These are phyloP conservation scores for Leptopilina drosophilae DNA, from an alignment of 2,888 invertebrate genomes.

Conservation along the genomic window DNA sequence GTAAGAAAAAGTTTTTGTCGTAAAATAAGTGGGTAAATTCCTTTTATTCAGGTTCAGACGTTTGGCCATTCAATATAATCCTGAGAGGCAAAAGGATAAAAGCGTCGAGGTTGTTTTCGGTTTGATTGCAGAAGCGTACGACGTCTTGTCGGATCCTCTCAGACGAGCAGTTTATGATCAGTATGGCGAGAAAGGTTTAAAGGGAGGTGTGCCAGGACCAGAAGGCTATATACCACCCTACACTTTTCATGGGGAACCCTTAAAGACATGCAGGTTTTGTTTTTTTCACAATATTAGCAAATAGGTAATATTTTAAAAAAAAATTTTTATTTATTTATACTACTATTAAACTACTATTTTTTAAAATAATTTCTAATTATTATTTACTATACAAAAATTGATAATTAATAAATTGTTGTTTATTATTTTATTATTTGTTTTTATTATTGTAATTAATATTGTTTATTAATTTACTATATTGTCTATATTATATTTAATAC, in stretches of 20 bases:
- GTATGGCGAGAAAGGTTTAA: conserved; percentile 92
- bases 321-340: no score
- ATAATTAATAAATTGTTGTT: no score
- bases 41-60: conserved; percentile 77
- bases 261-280: conserved; percentile 82
- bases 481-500: no score
- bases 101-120: conserved; percentile 78
- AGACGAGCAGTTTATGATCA: conserved; percentile 90
- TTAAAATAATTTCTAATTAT: no score
- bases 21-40: conserved; percentile 26
- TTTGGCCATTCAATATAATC: conserved; percentile 81
- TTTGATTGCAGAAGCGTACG: conserved; percentile 87
- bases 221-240: conserved; percentile 84
- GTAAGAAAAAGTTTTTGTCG: conserved; percentile 39
- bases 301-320: no score
- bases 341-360: no score
- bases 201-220: conserved; percentile 86
- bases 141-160: conserved; percentile 84
- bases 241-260: conserved; percentile 88
- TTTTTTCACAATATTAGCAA: background rate
- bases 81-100: conserved; percentile 76
- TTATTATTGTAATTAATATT: no score
- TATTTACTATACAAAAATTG: no score
- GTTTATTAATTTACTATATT: no score
- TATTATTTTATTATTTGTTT: no score